Base-by-base conservation (phyloP, 2,113 vertebrate genomes). In the Upupa epops region DNA sequence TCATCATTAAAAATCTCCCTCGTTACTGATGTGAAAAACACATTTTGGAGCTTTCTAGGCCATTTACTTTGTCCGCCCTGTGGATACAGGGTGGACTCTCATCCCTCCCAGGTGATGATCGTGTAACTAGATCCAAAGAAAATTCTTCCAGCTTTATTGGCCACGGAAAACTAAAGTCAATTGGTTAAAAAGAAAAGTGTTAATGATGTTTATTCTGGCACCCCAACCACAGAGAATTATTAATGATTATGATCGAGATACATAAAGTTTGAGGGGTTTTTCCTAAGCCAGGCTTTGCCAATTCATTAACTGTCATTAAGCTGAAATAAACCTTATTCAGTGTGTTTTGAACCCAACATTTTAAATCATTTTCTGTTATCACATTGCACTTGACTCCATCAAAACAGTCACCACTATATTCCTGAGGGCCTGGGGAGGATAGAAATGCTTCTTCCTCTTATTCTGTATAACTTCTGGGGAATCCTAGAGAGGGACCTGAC, bases 121-220 rank as follows among this genome's bases (percentile, higher is more conserved):
- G 2, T 89, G 96, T 93, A 93, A 96, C 86, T 87, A 84, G 86
- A 96, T 92, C 92, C 96, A 95, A 96, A 94, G 90, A 92, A 96
- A 96, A 96, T 96, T 94, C 90, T 94, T 96, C 90, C 76, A 83
- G 82, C 77, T 96, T 96, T 95, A 96, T 95, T 92, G 88, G 95
- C 66, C 89, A 92, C 63, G 5, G 83, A 96, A 95, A 95, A 82
- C 55, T 63, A 20, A 94, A 96, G 92, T 92, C 90, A 95, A 92
- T 86, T 93, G 84, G 88, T 93, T 93, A 82, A 90, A 76, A 92
- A 94, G 90, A 93, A 77, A 89, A 92, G 93, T 89, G 92, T 94
- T 96, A 90, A 95, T 90, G 87, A 80, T 89, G 95, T 96, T 96
- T 96, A 87, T 59, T 90, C 90, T 95, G 89, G 95, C 95, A 92